Conservation (phyloP, 2,113 vertebrate genomes). For the Hystrix cristata region DNA sequence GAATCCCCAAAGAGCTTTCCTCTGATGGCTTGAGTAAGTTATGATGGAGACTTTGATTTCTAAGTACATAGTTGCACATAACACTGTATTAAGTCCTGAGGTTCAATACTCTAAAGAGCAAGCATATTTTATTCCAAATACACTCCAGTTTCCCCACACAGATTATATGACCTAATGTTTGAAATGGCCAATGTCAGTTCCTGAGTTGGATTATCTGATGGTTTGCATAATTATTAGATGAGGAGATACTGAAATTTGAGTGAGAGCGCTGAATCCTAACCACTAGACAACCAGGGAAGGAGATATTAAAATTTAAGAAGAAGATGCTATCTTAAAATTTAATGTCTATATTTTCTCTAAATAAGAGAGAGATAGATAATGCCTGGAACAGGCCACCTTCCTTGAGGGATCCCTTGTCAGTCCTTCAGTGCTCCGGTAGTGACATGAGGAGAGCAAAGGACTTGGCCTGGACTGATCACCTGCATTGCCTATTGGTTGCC, state of each 20-base stretch:
- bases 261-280: no score
- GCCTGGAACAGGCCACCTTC: not conserved
- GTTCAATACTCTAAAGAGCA: not conserved
- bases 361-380: not conserved
- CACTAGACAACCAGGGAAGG: not conserved
- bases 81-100: not conserved
- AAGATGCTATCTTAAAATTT: slow-evolving; percentile 15
- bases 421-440: fast-evolving
- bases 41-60: not conserved
- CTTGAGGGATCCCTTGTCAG: not conserved
- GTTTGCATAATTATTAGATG: not conserved
- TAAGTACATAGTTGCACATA: not conserved
- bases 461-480: not conserved
- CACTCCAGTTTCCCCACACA: not conserved
- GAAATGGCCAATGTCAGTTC: not conserved
- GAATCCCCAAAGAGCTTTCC: not conserved
- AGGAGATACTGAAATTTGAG: slow-evolving; percentile 50
- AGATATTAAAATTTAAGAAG: slow-evolving; percentile 53
- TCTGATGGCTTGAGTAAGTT: not conserved
- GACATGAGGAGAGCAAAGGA: not conserved
- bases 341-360: not conserved
- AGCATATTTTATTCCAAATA: not conserved
- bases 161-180: not conserved
- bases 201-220: not conserved
- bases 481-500: not conserved